Base-by-base conservation (phyloP, 2,888 invertebrate genomes). In the Agonopterix alstromeriana region DNA sequence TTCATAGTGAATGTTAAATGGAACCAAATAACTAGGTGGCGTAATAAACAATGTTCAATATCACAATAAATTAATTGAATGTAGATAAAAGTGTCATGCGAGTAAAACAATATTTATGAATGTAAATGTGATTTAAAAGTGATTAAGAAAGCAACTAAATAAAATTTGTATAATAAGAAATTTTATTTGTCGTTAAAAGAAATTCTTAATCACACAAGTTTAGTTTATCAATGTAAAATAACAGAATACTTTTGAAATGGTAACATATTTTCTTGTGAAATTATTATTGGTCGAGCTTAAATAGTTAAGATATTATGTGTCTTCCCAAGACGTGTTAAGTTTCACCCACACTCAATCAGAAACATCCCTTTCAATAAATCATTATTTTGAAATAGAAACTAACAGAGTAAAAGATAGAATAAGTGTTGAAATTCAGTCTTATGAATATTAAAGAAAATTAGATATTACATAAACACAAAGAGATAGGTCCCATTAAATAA, bases 1-100 rank as follows among this genome's bases (percentile, higher is more conserved):
- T 87, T 88, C 83, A 82, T 87, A 87, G 83, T 82, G 62, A 76
- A 77, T 81, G 82, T 86, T 84, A 84, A 87, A 82, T 75, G 82
- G 87, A 87, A 86, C 86, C 86, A 88, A 85, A 78, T 82, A 82
- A 83, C 63, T 78, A 81, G 71, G 63, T 56, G 54, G 57, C 57
- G 55, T 55, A 61, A 61, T 57, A 45, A 48, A 46, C 40, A 47
- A 45, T 45, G 50, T 53, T 56, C 53, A 58, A 45, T 48, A 53
- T 52, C 52, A 50, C 52, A 53, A 51, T 49, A 50, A 50, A 40
- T 44, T 47, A 48, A 49, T 48, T 27, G 27, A 46, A 44, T 52
- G 52, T 49, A 27, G 35, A 46, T 48, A 49, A 27, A 54, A 49
- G 44, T 42, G 36, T 45, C 53, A 46, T 50, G 42, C 45, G 46